These are phyloP conservation scores for Chalcosyrphus nemorum DNA, from an alignment of 2,888 invertebrate genomes.

Conservation along the genomic window DNA sequence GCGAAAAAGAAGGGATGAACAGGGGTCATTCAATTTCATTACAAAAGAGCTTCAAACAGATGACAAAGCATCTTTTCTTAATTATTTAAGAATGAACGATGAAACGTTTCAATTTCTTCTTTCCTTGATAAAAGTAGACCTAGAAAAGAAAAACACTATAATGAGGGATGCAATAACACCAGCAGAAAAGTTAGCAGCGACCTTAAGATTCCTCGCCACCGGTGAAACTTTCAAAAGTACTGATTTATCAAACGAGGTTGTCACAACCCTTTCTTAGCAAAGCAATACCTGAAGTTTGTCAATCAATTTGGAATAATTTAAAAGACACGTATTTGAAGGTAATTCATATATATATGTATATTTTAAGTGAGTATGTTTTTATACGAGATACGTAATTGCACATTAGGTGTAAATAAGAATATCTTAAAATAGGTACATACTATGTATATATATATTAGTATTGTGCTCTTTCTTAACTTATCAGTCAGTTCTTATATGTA, in stretches of 20 bases:
- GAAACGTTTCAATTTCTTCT: not conserved
- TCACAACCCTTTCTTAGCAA: slow-evolving; percentile 26
- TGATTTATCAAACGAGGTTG: slow-evolving; percentile 28
- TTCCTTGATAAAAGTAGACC: not conserved
- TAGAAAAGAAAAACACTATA: not conserved
- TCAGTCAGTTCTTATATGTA: no score
- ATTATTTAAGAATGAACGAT: not conserved
- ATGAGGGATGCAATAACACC: not conserved
- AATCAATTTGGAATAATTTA: slow-evolving; percentile 33
- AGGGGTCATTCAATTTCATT: no score
- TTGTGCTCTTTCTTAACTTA: no score
- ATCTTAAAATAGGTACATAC: no score
- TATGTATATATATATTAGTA: no score
- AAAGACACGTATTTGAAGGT: slow-evolving; percentile 23
- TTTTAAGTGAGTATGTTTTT: not conserved
- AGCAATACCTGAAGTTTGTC: slow-evolving; percentile 34
- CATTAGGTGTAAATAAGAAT: no score
- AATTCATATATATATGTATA: not conserved
- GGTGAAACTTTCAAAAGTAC: slow-evolving; percentile 29
- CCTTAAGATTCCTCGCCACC: slow-evolving; percentile 18
- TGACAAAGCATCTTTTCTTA: not conserved
- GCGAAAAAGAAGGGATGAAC: no score
- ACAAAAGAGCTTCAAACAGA: no score
- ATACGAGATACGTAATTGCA: no score
- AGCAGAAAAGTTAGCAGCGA: slow-evolving; percentile 15